Conservation (phyloP, 2,113 vertebrate species). For the Girardinichthys multiradiatus region DNA sequence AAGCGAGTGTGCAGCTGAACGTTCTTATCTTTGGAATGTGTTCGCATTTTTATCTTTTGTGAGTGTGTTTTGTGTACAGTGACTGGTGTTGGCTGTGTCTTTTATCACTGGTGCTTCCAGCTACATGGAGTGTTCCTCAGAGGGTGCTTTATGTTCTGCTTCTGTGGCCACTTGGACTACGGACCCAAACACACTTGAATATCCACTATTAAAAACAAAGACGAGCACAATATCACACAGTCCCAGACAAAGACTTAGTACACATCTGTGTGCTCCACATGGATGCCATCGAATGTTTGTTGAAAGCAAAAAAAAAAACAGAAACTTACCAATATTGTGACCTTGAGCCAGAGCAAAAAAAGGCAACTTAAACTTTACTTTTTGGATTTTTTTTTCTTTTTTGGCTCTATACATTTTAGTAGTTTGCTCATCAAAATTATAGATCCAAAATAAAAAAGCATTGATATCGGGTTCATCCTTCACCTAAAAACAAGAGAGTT, state of each 20-base stretch:
- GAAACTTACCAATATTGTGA: constrained; percentile 13
- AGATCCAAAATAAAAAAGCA: constrained; percentile 21
- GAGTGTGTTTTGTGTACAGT: constrained; percentile 22
- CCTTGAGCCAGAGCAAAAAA: constrained; percentile 29
- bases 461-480: background rate
- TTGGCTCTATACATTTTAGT: constrained; percentile 26
- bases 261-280: background rate
- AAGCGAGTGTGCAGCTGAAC: constrained; percentile 19
- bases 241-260: constrained; percentile 35
- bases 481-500: background rate
- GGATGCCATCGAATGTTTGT: constrained; percentile 45
- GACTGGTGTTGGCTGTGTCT: constrained; percentile 56
- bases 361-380: too few relatives aligned
- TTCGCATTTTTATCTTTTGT: constrained; percentile 26
- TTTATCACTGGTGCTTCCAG: constrained; percentile 63
- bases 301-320: background rate
- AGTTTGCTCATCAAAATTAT: constrained; percentile 22
- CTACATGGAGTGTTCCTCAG: constrained; percentile 58
- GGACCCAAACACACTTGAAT: constrained; percentile 41
- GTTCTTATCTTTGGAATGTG: constrained; percentile 20
- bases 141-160: constrained; percentile 36
- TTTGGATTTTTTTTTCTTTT: background rate
- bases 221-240: constrained; percentile 19
- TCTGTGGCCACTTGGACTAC: constrained; percentile 25
- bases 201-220: constrained; percentile 11